Evolutionary conservation across 2,888 invertebrate species (phyloP).

Genomic region (Drosophila cyrtoloma): DNA sequence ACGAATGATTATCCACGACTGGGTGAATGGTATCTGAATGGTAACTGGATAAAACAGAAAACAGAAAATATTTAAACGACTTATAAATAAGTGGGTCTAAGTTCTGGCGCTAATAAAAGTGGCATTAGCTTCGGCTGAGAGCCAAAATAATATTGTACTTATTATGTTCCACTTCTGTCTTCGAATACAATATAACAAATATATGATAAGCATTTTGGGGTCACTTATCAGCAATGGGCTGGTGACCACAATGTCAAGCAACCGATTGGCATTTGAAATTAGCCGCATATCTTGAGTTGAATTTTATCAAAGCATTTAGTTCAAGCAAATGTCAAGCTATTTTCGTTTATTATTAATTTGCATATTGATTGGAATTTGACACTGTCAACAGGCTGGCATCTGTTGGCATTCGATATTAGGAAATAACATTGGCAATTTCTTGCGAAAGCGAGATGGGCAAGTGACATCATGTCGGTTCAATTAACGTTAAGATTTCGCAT

Average conservation of each 20-base stretch:
- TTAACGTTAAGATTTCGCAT: conserved; percentile 44
- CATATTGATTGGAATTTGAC: conserved; percentile 73
- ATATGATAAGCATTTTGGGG: background rate
- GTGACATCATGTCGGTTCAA: conserved; percentile 42
- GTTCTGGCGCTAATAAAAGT: background rate
- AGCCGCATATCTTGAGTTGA: conserved; percentile 46
- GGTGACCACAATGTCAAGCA: conserved; percentile 21
- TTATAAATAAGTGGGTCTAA: background rate
- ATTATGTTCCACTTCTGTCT: background rate
- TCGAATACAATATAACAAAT: background rate
- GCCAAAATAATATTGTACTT: background rate
- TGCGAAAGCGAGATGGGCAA: conserved; percentile 11
- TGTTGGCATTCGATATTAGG: conserved; percentile 51
- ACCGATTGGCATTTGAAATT: conserved; percentile 5
- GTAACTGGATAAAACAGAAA: background rate
- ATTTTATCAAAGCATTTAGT: conserved; percentile 62
- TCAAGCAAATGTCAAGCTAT: conserved; percentile 59
- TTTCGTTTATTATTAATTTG: conserved; percentile 81
- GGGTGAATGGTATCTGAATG: no score
- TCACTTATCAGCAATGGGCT: background rate
- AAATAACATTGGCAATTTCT: conserved; percentile 60
- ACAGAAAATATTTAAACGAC: background rate
- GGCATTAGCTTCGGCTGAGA: background rate
- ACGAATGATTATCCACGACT: background rate
- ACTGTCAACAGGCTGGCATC: conserved; percentile 66